A percentile compares a stretch with the other conserved stretches of the same genome.
These are phyloP conservation scores for Poeciliopsis turrubarensis DNA, from an alignment of 2,113 vertebrate genomes.

Conservation along the genomic window DNA sequence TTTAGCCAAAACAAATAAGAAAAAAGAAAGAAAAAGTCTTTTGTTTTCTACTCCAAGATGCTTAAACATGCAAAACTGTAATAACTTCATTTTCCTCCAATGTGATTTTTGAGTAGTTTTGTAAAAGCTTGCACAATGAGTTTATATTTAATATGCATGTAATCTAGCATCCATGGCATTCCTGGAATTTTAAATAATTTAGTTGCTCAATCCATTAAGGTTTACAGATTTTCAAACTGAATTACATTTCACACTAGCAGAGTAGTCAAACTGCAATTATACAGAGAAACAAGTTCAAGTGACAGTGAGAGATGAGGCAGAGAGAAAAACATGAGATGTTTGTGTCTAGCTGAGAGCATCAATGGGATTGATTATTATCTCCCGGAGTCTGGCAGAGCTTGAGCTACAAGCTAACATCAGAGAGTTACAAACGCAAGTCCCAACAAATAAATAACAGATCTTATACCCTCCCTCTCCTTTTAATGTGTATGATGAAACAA, in stretches of 20 bases:
- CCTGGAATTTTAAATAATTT: background rate
- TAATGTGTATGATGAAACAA: conserved; percentile 59
- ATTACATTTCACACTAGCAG: background rate
- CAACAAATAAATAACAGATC: conserved; percentile 65
- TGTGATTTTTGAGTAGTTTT: background rate
- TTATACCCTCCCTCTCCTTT: conserved; percentile 26
- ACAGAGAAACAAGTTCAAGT: background rate
- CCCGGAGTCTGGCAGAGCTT: conserved; percentile 31
- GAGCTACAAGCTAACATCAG: conserved; percentile 44
- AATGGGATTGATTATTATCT: conserved; percentile 55
- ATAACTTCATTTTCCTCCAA: background rate
- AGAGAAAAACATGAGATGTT: conserved; percentile 18
- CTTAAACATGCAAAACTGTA: no score
- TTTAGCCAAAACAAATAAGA: background rate
- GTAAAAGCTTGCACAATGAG: background rate
- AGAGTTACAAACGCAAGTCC: conserved; percentile 51
- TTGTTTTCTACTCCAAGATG: background rate
- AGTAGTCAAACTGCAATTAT: conserved; percentile 10
- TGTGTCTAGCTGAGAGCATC: conserved; percentile 34
- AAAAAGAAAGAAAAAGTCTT: background rate
- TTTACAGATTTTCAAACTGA: background rate
- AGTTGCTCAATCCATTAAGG: background rate
- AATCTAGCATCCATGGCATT: background rate
- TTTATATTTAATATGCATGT: background rate
- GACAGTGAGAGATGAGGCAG: conserved; percentile 1